Percentiles rank a stretch among this genome's conserved stretches.
phyloP scores from a whole-genome alignment of 2,113 vertebrate genomes.

The Pelobates fuscus region DNA sequence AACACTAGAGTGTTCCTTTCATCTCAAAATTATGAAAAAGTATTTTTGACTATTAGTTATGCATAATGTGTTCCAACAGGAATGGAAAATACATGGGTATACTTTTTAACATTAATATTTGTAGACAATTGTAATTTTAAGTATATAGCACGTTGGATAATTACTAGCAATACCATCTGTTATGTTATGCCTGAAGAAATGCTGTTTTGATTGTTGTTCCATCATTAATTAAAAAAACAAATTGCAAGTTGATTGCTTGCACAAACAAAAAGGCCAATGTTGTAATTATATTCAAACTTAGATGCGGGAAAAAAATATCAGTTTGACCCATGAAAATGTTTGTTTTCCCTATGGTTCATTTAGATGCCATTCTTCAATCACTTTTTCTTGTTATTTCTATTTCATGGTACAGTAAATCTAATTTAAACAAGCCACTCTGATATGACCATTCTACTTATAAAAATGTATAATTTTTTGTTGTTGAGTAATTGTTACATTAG shows the following conservation, averaged over 20 bases:
- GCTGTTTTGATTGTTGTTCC: neutral
- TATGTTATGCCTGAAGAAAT: neutral
- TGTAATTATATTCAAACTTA: neutral
- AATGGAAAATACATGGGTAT: neutral
- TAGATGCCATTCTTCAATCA: constrained; percentile 35
- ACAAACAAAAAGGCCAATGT: neutral
- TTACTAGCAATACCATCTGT: constrained; percentile 1
- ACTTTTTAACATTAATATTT: neutral
- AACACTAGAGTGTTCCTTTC: no score
- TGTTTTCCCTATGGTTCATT: neutral
- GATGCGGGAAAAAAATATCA: neutral
- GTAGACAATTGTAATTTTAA: neutral
- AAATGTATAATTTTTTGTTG: constrained; percentile 23
- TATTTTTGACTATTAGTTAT: no score
- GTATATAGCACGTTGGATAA: neutral
- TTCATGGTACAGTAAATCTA: constrained; percentile 38
- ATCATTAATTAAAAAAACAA: neutral
- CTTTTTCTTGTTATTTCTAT: constrained; percentile 34
- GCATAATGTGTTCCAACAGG: no score
- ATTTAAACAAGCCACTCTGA: constrained; percentile 36
- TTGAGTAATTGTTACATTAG: constrained; percentile 22
- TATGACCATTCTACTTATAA: constrained; percentile 30
- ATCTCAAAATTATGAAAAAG: no score
- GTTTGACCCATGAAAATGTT: neutral
- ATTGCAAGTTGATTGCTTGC: constrained; percentile 7